Evolutionary conservation across 2,888 invertebrate genomes (phyloP).

Genomic region (Mesorhabditis spiculigera): DNA sequence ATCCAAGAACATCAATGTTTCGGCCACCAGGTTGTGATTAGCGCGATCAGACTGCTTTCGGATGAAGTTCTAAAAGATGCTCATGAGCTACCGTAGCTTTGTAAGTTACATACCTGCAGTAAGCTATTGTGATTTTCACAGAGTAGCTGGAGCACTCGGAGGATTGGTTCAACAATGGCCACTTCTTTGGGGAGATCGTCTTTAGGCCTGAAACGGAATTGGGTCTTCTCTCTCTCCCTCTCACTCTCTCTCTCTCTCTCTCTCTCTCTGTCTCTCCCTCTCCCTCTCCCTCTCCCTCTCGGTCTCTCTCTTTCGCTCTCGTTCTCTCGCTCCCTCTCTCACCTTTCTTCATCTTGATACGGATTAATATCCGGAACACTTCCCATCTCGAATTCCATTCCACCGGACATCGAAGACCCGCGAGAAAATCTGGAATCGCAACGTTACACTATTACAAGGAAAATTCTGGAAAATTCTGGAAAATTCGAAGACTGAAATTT

Average conservation of each 20-base stretch:
- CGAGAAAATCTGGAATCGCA: neutral
- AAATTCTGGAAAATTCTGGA: too few relatives aligned
- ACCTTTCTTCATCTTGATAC: constrained; percentile 54
- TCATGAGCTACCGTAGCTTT: too few relatives aligned
- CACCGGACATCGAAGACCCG: neutral
- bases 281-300: too few relatives aligned
- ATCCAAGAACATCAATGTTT: constrained; percentile 95
- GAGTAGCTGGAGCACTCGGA: constrained; percentile 88
- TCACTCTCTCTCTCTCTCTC: too few relatives aligned
- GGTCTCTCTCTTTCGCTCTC: too few relatives aligned
- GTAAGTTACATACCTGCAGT: constrained; percentile 70
- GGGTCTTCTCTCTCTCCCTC: constrained; percentile 5
- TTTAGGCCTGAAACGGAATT: constrained; percentile 27
- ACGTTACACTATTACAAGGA: too few relatives aligned
- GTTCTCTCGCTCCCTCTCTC: too few relatives aligned
- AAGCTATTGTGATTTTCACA: constrained; percentile 98
- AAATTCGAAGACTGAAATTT: too few relatives aligned
- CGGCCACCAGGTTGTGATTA: constrained; percentile 92
- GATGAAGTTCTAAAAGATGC: constrained; percentile 76
- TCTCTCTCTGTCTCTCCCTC: too few relatives aligned
- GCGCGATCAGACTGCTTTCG: constrained; percentile 93
- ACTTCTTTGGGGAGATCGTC: constrained; percentile 70
- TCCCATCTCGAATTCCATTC: neutral
- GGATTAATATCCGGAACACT: constrained; percentile 40
- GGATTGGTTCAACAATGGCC: constrained; percentile 88